phyloP scores from a whole-genome alignment of 23 tunicate species.

The Clavelina lepadiformis region DNA sequence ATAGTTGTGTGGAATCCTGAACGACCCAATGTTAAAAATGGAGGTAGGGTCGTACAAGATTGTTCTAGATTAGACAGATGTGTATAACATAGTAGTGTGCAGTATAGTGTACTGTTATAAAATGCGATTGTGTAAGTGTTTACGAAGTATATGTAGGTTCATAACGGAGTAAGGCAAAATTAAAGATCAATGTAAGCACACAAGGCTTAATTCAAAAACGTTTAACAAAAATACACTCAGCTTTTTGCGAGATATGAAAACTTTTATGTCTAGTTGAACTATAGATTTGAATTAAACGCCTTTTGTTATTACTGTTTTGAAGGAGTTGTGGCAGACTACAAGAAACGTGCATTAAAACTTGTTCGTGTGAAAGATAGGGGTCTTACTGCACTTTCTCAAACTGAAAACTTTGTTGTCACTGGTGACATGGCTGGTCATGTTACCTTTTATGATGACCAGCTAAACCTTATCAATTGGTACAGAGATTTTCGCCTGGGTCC shows the following conservation, averaged over 20 bases:
- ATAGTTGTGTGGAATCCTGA: conserved; percentile 90
- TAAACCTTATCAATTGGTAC: conserved; percentile 62
- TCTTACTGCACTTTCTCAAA: conserved; percentile 56
- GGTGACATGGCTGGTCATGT: conserved; percentile 71
- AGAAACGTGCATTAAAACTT: conserved; percentile 60
- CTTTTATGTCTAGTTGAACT: no score
- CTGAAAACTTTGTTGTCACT: conserved; percentile 52
- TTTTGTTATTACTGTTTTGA: conserved; percentile 1
- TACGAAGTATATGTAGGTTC: no score
- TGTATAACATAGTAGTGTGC: no score
- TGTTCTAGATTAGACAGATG: no score
- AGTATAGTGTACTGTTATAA: no score
- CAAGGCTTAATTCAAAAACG: no score
- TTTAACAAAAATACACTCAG: no score
- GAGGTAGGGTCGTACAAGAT: conserved; percentile 4
- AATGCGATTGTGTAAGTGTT: no score
- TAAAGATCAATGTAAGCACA: no score
- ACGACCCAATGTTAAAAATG: conserved; percentile 29
- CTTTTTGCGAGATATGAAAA: no score
- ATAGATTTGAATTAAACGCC: no score
- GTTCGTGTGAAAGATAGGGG: conserved; percentile 67
- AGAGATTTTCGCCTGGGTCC: conserved; percentile 31
- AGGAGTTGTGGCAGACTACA: conserved; percentile 14
- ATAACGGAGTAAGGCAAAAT: no score
- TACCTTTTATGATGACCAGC: conserved; percentile 65